A percentile compares a stretch with the other conserved stretches of the same genome.
Conservation (phyloP, 2,113 vertebrate genomes). For the Oncorhynchus nerka region DNA sequence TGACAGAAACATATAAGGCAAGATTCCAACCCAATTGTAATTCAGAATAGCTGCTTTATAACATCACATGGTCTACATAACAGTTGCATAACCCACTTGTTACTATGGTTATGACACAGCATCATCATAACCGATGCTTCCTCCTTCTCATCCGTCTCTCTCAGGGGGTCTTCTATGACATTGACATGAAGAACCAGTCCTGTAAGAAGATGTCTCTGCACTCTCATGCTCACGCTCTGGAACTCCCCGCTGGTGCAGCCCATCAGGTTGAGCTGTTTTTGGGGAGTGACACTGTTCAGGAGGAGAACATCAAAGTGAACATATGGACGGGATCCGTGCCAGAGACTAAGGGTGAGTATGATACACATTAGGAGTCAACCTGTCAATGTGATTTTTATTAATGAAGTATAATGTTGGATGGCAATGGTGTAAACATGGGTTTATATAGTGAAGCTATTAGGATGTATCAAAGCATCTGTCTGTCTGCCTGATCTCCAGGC, state of each 20-base stretch:
- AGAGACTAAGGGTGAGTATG: background rate
- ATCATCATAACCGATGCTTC: background rate
- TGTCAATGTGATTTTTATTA: background rate
- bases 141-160: background rate
- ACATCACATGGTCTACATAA: background rate
- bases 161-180: slow-evolving; percentile 31
- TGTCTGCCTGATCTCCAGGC: background rate
- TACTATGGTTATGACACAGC: background rate
- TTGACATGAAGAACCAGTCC: background rate
- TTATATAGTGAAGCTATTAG: background rate
- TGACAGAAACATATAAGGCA: background rate
- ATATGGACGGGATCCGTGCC: background rate
- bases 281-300: background rate
- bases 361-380: background rate
- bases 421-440: background rate
- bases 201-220: background rate
- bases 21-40: background rate
- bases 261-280: background rate
- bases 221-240: background rate
- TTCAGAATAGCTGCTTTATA: background rate
- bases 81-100: background rate
- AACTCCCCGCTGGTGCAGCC: background rate
- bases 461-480: background rate
- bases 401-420: background rate
- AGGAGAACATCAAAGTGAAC: background rate